Base-by-base conservation (phyloP, 2,888 invertebrate species). In the Spodoptera picta region DNA sequence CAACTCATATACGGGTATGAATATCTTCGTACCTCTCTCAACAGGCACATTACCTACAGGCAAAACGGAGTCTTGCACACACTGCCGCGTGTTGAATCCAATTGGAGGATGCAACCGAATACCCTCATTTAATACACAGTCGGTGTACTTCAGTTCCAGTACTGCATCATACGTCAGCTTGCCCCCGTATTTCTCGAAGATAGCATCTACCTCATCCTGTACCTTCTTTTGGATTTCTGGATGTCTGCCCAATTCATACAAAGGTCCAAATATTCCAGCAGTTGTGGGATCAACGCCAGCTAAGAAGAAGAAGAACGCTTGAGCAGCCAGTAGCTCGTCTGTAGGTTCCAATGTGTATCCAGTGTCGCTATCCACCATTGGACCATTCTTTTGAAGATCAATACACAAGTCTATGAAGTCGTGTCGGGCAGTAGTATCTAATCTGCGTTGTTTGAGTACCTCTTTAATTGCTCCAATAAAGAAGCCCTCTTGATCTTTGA, bases 341-440 rank as follows among this genome's bases (percentile, higher is more conserved):
- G 90, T 89, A 0, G 92, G 87, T 43, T 87, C 80, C 54, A 92
- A 43, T 46, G 86, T 83, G 3, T 80, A 79, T 0, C 87, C 89
- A 0, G 87, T 85, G 0, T 84, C 83, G 1, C 54, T 47, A 60
- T 92, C 89, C 36, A 52, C 79, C 73, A 90, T 76, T 1, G 62
- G 72, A 4, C 90, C 90, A 24, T 77, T 79, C 41, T 85, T 87
- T 70, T 91, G 87, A 12, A 92, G 73, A 43, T 64, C 77, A 2
- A 92, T 72, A 60, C 90, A 90, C 0, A 91, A 61, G 58, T 92
- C 90, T 7, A 82, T 83, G 55, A 92, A 92, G 64, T 92, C 92
- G 53, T 90, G 85, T 57, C 83, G 85, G 27, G 83, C 87, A 0
- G 79, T 72, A 6, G 78, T 77, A 1, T 87, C 86, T 23, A 78